Evolutionary conservation across 2,113 vertebrate species (phyloP), one percentile per base, ranked within the genome.

Genomic region (Accipiter virgatus): DNA sequence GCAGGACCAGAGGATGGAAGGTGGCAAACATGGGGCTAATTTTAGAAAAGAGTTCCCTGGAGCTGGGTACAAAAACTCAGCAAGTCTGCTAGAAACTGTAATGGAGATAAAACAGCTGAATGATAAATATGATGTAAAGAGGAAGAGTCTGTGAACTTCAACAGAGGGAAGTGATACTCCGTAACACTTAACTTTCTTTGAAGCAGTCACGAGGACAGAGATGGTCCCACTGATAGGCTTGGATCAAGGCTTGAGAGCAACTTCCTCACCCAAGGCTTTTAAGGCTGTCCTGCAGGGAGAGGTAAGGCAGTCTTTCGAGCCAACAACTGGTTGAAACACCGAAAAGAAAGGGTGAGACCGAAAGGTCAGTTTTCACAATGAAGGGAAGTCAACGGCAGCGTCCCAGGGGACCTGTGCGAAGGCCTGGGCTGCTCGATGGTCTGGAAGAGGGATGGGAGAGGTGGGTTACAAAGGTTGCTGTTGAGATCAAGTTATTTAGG

Each of bases 21-120:
- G 89, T 45, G 62, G 63, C 38, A 94, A 92, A 83, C 63, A 27
- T 1, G 15, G 61, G n/a, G 59, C 83, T 95, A 74, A 91, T 88
- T 93, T 91, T 81, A 93, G 84, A 59, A 70, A 9, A 53, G n/a
- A 10, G 17, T 22, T 91, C 47, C 61, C 9, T 9, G n/a, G 59
- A 38, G 32, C 48, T 73, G 45, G 25, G 38, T 27, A 55, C 38
- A 56, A 75, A 86, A 81, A 67, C 38, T 42, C 81, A 84, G 55
- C 23, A 17, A 55, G 80, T 63, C 89, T 86, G 58, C 47, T 47
- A 71, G 47, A 67, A 88, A 48, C 47, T 36, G 56, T 27, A 65
- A 63, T 6, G 90, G 38, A 82, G 43, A 22, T 42, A n/a, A 92
- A 96, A 73, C 36, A 62, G 32, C 55, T 86, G 71, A 38, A 18